Conservation (phyloP, 92 coral and sea anemone species). For the Zoanthus solanderi region DNA sequence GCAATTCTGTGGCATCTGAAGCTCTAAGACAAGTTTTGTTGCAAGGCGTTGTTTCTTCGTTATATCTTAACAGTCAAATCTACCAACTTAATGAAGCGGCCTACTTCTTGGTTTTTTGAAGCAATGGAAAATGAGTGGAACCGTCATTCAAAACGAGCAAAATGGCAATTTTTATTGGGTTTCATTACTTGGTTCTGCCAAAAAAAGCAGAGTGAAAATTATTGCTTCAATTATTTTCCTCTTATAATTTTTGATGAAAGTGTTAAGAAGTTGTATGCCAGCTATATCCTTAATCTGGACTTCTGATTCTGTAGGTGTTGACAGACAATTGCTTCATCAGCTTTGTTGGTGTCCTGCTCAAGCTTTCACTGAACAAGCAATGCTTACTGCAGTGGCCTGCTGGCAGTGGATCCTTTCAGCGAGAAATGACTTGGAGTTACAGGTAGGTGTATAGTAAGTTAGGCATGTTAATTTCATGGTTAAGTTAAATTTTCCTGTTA, state of each 20-base stretch:
- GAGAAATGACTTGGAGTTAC: conserved; percentile 90
- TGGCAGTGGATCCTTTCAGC: conserved; percentile 99
- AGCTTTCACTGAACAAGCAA: conserved; percentile 84
- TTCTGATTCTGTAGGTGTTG: not conserved
- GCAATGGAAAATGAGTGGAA: not conserved
- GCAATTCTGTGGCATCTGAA: no score
- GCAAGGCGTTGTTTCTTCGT: no score
- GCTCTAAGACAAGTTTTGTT: no score
- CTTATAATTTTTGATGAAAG: not conserved
- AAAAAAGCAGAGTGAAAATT: not conserved
- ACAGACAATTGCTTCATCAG: conserved; percentile 77
- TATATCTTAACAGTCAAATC: no score
- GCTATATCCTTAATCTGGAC: not conserved
- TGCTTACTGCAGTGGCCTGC: conserved; percentile 94
- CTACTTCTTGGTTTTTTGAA: not conserved
- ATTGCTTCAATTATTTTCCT: not conserved
- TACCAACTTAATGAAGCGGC: not conserved
- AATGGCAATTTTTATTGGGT: not conserved
- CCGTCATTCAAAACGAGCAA: not conserved
- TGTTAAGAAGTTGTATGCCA: not conserved
- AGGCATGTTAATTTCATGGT: no score
- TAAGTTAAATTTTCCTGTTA: no score
- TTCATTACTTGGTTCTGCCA: not conserved
- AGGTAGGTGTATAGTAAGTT: conserved; percentile 49
- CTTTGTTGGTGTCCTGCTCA: conserved; percentile 97